phyloP scores from a whole-genome alignment of 2,113 vertebrate genomes.

The Diadophis punctatus region DNA sequence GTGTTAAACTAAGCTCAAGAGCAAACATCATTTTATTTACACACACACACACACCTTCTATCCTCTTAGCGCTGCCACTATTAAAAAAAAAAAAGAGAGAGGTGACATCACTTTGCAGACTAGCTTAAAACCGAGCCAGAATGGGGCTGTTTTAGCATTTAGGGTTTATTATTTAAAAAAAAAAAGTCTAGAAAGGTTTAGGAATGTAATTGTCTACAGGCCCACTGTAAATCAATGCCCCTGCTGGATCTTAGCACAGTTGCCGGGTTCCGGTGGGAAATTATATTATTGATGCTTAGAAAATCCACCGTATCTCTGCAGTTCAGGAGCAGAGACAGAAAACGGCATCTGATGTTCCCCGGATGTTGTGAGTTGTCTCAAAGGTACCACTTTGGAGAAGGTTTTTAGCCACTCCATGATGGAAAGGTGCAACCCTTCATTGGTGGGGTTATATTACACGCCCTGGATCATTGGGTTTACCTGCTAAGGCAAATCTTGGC shows the following conservation, averaged over 20 bases:
- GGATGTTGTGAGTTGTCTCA: neutral
- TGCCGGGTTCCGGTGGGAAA: neutral
- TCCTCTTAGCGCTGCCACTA: neutral
- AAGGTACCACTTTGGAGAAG: neutral
- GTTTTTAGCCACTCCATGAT: neutral
- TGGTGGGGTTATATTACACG: neutral
- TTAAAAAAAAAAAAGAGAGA: neutral
- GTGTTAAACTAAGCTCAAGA: slow-evolving; percentile 56
- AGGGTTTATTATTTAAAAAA: neutral
- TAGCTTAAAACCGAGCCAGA: neutral
- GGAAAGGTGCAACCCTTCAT: neutral
- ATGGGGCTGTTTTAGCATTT: neutral
- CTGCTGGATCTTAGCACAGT: neutral
- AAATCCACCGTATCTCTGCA: neutral
- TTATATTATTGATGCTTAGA: neutral
- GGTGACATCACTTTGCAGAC: neutral
- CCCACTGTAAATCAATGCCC: neutral
- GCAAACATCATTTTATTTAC: slow-evolving; percentile 48
- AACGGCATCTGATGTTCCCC: neutral
- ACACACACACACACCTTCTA: neutral
- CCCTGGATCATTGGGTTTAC: neutral
- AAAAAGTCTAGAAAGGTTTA: neutral
- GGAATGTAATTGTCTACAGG: neutral
- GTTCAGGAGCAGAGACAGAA: neutral
- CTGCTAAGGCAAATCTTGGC: neutral